phyloP scores from a whole-genome alignment of 2,113 vertebrate species.

The Oplegnathus fasciatus region DNA sequence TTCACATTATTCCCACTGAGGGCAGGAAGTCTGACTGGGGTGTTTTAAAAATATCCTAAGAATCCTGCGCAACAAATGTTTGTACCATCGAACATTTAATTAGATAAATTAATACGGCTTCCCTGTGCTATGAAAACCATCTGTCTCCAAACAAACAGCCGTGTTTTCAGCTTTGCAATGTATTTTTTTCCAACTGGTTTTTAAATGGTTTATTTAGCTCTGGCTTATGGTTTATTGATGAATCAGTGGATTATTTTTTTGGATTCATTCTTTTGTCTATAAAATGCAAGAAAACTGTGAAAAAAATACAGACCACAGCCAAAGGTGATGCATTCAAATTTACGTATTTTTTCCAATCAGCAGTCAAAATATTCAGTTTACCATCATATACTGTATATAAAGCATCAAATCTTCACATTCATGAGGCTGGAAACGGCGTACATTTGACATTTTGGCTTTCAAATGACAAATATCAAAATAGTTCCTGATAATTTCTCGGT shows the following conservation, averaged over 20 bases:
- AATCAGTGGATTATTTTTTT: neutral
- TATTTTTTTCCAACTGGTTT: neutral
- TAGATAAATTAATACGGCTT: neutral
- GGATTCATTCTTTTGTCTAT: neutral
- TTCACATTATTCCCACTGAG: constrained; percentile 6
- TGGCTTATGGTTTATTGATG: neutral
- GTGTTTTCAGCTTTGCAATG: no score
- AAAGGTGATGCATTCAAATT: neutral
- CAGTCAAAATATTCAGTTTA: neutral
- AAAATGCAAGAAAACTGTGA: neutral
- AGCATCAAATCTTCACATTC: neutral
- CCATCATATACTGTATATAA: neutral
- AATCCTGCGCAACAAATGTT: neutral
- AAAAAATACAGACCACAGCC: neutral
- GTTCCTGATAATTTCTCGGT: neutral
- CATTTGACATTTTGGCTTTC: neutral
- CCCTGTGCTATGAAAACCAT: neutral
- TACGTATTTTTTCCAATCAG: neutral
- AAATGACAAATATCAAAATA: neutral
- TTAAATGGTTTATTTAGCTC: neutral
- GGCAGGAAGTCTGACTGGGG: neutral
- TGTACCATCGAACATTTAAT: neutral
- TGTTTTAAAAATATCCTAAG: neutral
- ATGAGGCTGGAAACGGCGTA: neutral
- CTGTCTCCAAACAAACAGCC: no score